Percentiles rank a stretch among this genome's conserved stretches.
These are phyloP conservation scores for Toxostoma redivivum DNA, from an alignment of 2,113 vertebrate genomes.

Conservation along the genomic window DNA sequence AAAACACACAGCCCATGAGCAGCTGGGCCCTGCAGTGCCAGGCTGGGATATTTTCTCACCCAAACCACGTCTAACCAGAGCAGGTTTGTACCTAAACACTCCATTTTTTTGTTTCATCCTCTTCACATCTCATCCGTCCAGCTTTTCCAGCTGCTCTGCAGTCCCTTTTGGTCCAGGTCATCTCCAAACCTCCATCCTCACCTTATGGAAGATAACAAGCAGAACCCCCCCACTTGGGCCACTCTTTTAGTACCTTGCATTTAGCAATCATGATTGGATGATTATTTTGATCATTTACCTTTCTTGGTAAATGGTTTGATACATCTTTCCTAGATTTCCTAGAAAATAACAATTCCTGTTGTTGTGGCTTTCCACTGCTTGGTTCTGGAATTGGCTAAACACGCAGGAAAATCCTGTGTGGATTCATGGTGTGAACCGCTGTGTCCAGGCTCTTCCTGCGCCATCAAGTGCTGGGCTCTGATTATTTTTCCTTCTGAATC, in stretches of 20 bases:
- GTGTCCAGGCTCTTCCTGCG: fast-evolving
- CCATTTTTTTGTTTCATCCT: neutral
- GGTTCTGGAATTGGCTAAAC: neutral
- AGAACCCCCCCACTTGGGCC: neutral
- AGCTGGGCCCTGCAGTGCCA: neutral
- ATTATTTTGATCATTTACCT: neutral
- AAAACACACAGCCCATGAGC: fast-evolving
- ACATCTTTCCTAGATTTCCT: fast-evolving
- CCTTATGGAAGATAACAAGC: fast-evolving
- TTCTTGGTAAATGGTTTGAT: neutral
- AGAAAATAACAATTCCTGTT: neutral
- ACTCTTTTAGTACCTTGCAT: neutral
- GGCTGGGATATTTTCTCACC: neutral
- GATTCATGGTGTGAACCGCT: fast-evolving
- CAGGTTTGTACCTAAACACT: too few species aligned
- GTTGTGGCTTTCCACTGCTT: fast-evolving
- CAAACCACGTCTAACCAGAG: fast-evolving
- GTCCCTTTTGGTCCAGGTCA: too few species aligned
- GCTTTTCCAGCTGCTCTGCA: neutral
- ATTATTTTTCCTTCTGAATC: neutral
- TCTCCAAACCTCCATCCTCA: neutral
- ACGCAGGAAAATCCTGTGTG: neutral
- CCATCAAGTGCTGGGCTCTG: fast-evolving
- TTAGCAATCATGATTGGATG: neutral
- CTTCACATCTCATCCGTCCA: neutral